A percentile compares a stretch with the other conserved stretches of the same genome.
Evolutionary conservation across 1,140 invertebrate genomes (phyloP).

Genomic region (Aphis craccivora): DNA sequence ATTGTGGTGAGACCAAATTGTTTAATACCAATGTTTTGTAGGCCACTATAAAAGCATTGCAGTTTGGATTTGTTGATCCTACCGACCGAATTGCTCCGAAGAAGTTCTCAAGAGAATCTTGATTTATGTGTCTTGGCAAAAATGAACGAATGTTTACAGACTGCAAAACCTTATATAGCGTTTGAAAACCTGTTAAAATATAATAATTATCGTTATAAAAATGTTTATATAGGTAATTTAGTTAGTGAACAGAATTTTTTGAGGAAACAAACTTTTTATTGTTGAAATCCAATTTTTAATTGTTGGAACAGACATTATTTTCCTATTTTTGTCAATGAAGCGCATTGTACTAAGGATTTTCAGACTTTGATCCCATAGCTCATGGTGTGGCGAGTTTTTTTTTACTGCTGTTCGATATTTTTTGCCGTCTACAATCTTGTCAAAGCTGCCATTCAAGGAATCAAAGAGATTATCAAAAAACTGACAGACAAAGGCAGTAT

Average conservation of each 20-base stretch:
- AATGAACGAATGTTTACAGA: neutral
- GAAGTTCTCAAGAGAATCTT: neutral
- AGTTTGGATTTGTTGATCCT: neutral
- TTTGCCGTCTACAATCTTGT: neutral
- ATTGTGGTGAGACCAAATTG: neutral
- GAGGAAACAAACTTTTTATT: neutral
- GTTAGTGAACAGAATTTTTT: neutral
- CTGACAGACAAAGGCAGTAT: neutral
- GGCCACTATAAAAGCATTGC: neutral
- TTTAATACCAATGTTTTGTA: slow-evolving; percentile 4
- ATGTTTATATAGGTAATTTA: neutral
- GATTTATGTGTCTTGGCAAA: neutral
- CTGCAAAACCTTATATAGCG: neutral
- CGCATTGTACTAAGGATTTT: neutral
- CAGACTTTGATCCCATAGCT: neutral
- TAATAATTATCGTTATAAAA: neutral
- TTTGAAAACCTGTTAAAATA: neutral
- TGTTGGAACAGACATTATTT: neutral
- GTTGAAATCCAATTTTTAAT: neutral
- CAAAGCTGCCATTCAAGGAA: neutral
- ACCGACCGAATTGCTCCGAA: neutral
- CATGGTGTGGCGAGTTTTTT: neutral
- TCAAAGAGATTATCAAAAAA: neutral
- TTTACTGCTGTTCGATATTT: neutral
- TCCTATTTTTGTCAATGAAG: neutral